These are phyloP conservation scores for Meriones unguiculatus DNA, from an alignment of 2,113 vertebrate species.

Conservation along the genomic window DNA sequence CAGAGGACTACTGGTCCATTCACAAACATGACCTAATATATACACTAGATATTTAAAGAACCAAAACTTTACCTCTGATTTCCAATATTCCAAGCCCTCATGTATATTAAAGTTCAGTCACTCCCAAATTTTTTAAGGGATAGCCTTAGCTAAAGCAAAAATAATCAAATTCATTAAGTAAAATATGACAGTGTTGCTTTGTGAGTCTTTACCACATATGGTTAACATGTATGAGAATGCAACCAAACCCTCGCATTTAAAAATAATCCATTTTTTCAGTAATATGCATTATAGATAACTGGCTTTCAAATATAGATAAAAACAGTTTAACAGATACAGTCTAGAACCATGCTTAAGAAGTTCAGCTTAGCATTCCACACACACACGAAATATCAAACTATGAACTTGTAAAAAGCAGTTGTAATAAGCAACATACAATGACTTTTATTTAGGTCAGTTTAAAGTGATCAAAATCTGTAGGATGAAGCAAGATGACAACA, in stretches of 20 bases:
- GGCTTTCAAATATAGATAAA: background rate
- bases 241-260: background rate
- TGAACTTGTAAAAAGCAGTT: background rate
- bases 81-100: background rate
- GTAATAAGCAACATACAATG: background rate
- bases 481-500: background rate
- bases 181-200: background rate
- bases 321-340: background rate
- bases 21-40: constrained; percentile 32
- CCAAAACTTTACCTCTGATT: background rate
- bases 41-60: background rate
- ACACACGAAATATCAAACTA: background rate
- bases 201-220: background rate
- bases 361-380: background rate
- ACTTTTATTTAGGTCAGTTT: background rate
- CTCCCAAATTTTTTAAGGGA: constrained; percentile 15
- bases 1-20: background rate
- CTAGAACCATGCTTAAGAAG: background rate
- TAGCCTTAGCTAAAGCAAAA: constrained; percentile 12
- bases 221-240: background rate
- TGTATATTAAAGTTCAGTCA: background rate
- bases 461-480: background rate
- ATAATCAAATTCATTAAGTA: constrained; percentile 4
- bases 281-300: background rate
- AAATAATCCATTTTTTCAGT: background rate